A percentile compares a stretch with the other conserved stretches of the same genome.
phyloP scores from a whole-genome alignment of 2,888 invertebrate species.

The Amaurobius ferox region DNA sequence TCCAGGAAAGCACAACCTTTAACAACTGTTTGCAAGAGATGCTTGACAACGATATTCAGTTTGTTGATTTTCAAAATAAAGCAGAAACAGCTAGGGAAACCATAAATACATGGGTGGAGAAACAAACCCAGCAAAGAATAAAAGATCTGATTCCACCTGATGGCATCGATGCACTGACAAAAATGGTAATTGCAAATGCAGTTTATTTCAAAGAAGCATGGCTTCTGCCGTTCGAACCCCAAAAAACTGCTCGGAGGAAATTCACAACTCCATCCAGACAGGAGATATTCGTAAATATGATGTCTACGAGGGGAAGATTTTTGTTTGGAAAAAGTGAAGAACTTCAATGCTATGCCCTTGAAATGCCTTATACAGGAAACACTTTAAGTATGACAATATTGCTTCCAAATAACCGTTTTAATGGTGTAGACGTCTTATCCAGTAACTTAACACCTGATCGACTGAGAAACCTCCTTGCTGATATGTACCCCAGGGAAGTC shows the following conservation, averaged over 20 bases:
- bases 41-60: conserved; percentile 83
- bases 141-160: conserved; percentile 84
- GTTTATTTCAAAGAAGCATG: conserved; percentile 74
- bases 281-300: conserved; percentile 67
- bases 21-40: conserved; percentile 79
- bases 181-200: conserved; percentile 74
- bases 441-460: conserved; percentile 46
- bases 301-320: conserved; percentile 67
- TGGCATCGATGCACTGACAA: conserved; percentile 75
- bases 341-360: conserved; percentile 70
- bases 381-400: conserved; percentile 73
- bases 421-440: conserved; percentile 68
- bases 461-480: conserved; percentile 58
- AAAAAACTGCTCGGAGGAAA: conserved; percentile 46
- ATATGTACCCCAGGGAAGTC: conserved; percentile 73
- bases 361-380: conserved; percentile 73
- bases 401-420: conserved; percentile 65
- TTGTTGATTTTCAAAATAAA: conserved; percentile 82
- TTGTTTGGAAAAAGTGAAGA: conserved; percentile 71
- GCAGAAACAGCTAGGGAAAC: conserved; percentile 79
- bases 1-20: conserved; percentile 79
- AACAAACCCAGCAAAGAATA: conserved; percentile 89
- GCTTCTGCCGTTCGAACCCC: conserved; percentile 73
- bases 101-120: conserved; percentile 90
- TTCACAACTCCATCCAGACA: conserved; percentile 35